These are phyloP conservation scores for Passerculus sandwichensis DNA, from an alignment of 2,797 vertebrate genomes.

Conservation along the genomic window DNA sequence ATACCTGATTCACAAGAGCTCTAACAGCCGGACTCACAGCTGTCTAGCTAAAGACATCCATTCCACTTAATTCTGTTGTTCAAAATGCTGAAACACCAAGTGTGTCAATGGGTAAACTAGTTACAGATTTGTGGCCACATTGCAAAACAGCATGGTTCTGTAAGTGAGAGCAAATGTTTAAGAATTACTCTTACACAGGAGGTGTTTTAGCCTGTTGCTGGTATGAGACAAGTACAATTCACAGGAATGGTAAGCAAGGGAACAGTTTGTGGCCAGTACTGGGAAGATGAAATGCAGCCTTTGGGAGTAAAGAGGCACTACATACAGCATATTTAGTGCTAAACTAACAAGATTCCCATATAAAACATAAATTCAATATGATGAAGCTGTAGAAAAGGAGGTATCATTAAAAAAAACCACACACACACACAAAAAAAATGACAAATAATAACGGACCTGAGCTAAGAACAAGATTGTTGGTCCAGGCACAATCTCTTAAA, in stretches of 20 bases:
- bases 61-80: neutral
- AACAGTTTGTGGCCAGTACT: neutral
- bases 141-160: neutral
- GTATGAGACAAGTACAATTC: neutral
- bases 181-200: neutral
- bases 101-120: neutral
- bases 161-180: neutral
- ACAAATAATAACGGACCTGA: neutral
- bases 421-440: neutral
- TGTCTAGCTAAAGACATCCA: neutral
- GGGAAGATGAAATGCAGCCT: neutral
- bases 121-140: neutral
- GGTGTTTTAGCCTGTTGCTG: neutral
- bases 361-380: neutral
- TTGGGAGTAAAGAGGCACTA: neutral
- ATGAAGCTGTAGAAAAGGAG: neutral
- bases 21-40: neutral
- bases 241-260: neutral
- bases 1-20: neutral
- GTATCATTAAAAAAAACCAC: neutral
- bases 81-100: neutral
- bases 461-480: neutral
- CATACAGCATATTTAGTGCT: neutral
- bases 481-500: neutral
- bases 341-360: neutral